Percentiles rank a stretch among this genome's conserved stretches.
Conservation (phyloP, 2,113 vertebrate genomes). For the Chamaetylas fuelleborni region DNA sequence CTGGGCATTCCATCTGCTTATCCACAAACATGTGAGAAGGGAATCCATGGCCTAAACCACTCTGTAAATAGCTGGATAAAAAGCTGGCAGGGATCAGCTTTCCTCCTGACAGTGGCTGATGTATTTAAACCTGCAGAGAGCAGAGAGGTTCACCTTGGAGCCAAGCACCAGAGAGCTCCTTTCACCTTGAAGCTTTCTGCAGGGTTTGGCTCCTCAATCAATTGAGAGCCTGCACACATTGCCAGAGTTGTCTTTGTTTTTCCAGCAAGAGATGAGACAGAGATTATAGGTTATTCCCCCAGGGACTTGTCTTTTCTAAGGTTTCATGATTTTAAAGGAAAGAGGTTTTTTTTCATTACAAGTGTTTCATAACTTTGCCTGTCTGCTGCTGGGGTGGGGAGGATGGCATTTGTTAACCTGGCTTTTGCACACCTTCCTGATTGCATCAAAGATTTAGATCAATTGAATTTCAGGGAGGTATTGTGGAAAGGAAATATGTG, state of each 20-base stretch:
- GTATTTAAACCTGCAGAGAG: neutral
- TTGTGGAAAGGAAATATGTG: neutral
- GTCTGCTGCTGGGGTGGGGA: neutral
- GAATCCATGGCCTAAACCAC: neutral
- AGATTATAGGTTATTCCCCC: conserved; percentile 5
- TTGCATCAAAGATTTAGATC: neutral
- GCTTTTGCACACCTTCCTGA: neutral
- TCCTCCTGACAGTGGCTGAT: neutral
- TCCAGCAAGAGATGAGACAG: neutral
- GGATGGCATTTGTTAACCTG: neutral
- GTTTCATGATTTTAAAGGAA: neutral
- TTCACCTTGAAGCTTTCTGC: conserved; percentile 25
- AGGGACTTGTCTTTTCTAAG: neutral
- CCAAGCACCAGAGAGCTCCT: neutral
- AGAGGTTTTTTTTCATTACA: neutral
- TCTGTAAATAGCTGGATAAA: conserved; percentile 9
- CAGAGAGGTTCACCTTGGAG: conserved; percentile 4
- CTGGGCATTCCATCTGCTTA: conserved; percentile 1
- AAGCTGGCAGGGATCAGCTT: neutral
- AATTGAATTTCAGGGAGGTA: neutral
- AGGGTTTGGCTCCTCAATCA: neutral
- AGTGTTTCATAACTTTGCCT: neutral
- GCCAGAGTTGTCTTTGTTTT: conserved; percentile 12
- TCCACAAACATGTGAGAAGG: conserved; percentile 50
- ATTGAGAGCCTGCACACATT: neutral